Evolutionary conservation across 2,113 vertebrate genomes (phyloP).

Genomic region (Paramisgurnus dabryanus): DNA sequence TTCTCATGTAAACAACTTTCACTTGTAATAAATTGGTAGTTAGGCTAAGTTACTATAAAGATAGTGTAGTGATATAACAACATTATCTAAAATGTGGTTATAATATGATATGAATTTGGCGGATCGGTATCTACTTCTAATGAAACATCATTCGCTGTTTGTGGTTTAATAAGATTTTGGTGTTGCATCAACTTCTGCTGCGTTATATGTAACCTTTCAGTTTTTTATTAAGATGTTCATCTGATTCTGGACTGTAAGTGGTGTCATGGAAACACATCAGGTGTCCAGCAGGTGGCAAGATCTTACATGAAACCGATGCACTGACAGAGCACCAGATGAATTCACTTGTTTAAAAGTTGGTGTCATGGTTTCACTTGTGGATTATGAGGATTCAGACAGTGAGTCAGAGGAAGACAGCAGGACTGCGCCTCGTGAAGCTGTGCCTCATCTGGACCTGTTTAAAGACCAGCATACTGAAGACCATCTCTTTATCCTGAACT

Average conservation of each 20-base stretch:
- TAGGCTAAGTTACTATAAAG: not conserved
- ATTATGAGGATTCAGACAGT: slow-evolving; percentile 89
- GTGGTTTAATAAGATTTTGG: not conserved
- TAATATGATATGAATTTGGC: not conserved
- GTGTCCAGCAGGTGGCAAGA: slow-evolving; percentile 14
- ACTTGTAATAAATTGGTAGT: not conserved
- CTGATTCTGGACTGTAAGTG: no score
- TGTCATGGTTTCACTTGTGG: slow-evolving; percentile 86
- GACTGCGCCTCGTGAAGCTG: not conserved
- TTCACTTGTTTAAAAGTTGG: not conserved
- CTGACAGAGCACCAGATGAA: no score
- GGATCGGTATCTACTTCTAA: not conserved
- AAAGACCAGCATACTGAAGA: not conserved
- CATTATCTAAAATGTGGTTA: no score
- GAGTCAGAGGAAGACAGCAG: slow-evolving; percentile 58
- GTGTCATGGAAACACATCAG: not conserved
- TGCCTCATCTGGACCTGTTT: not conserved
- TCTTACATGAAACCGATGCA: not conserved
- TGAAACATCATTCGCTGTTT: not conserved
- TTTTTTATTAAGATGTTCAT: no score
- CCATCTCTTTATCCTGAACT: not conserved
- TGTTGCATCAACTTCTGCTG: not conserved
- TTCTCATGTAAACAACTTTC: not conserved
- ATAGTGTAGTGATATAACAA: not conserved
- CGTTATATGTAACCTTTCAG: no score